These are phyloP conservation scores for Spermophilus dauricus DNA, from an alignment of 2,113 vertebrate genomes.

Conservation along the genomic window DNA sequence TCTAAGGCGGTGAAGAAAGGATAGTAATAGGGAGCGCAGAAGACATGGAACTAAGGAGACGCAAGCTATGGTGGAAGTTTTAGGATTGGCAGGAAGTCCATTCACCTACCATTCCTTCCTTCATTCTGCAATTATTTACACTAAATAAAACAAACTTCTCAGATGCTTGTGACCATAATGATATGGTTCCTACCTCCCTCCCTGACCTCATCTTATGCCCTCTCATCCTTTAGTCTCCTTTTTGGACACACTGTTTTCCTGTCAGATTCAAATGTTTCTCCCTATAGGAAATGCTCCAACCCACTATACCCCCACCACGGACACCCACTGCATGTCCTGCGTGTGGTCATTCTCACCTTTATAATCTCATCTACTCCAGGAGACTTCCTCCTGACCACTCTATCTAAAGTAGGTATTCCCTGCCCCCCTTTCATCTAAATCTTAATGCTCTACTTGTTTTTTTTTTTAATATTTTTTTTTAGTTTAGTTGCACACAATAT, in stretches of 20 bases:
- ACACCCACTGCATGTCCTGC: not conserved
- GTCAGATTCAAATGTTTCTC: not conserved
- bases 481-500: too few species aligned
- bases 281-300: not conserved
- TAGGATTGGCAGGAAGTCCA: not conserved
- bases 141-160: not conserved
- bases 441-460: not conserved
- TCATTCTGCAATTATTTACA: not conserved
- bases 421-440: not conserved
- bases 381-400: not conserved
- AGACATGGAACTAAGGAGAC: too few species aligned
- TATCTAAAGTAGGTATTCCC: not conserved
- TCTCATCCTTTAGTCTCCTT: not conserved
- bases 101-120: not conserved
- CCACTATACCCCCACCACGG: not conserved
- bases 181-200: not conserved
- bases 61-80: not conserved
- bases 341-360: not conserved
- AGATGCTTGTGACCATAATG: too few species aligned
- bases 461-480: too few species aligned
- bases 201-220: not conserved
- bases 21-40: not conserved
- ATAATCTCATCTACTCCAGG: not conserved
- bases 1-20: not conserved
- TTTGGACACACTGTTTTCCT: not conserved